A percentile compares a stretch with the other conserved stretches of the same genome.
Conservation (phyloP, 1,140 invertebrate species). For the Triops longicaudatus region DNA sequence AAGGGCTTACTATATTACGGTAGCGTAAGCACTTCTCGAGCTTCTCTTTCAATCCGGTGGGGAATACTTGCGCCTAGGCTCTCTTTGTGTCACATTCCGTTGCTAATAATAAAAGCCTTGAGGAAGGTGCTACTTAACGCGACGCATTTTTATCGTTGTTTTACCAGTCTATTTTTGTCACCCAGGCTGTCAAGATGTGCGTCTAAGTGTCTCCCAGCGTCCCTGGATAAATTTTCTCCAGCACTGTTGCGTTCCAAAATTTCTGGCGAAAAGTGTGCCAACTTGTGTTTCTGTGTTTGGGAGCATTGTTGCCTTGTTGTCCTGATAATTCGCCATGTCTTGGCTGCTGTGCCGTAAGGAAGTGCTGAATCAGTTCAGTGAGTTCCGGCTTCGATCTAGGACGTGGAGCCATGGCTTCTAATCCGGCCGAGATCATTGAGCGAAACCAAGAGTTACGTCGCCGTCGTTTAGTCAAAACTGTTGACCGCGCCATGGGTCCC, state of each 20-base stretch:
- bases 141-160: neutral
- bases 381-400: neutral
- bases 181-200: neutral
- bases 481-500: neutral
- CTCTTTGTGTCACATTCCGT: neutral
- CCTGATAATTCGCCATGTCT: neutral
- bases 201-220: neutral
- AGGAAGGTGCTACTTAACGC: neutral
- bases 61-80: neutral
- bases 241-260: neutral
- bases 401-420: neutral
- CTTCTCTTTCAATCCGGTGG: neutral
- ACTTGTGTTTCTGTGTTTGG: neutral
- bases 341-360: neutral
- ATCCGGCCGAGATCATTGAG: neutral
- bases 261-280: neutral
- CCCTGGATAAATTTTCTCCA: neutral
- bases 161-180: slow-evolving; percentile 7
- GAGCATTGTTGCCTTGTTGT: neutral
- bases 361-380: neutral
- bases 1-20: neutral
- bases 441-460: neutral
- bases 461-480: neutral
- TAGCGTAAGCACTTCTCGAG: neutral
- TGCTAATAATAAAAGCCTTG: neutral